Evolutionary conservation across 2,888 invertebrate species (phyloP).

Genomic region (Therioaphis trifolii): DNA sequence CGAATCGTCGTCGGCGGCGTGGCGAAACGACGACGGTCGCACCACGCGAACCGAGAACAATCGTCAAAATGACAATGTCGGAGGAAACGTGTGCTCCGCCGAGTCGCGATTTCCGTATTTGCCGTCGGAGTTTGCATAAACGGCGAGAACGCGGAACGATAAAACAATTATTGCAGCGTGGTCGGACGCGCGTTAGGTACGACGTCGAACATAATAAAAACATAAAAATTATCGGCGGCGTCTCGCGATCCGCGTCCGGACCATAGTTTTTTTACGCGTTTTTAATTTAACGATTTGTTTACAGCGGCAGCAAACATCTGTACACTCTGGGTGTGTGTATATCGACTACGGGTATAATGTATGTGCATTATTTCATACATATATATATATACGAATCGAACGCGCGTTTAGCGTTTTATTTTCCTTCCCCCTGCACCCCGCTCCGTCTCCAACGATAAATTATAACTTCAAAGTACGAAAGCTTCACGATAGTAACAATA

Average conservation of each 20-base stretch:
- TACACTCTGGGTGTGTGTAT: too few relatives aligned
- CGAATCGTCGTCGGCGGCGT: too few relatives aligned
- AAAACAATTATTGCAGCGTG: too few relatives aligned
- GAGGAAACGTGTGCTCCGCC: too few relatives aligned
- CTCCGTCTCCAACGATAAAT: neutral
- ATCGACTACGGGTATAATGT: neutral
- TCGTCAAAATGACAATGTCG: too few relatives aligned
- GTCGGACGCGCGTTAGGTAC: neutral
- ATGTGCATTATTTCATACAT: too few relatives aligned
- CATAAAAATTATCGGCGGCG: neutral
- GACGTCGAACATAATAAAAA: neutral
- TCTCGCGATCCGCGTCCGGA: neutral
- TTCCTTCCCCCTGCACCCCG: too few relatives aligned
- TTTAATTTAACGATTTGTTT: slow-evolving; percentile 17
- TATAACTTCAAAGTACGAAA: neutral
- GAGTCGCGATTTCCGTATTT: too few relatives aligned
- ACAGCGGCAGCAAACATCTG: neutral
- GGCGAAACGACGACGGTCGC: too few relatives aligned
- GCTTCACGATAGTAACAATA: neutral
- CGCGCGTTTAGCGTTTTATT: neutral
- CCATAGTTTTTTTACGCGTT: neutral
- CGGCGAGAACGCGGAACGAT: too few relatives aligned
- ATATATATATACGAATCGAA: neutral
- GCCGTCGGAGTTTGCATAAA: too few relatives aligned
- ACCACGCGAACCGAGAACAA: too few relatives aligned